Base-by-base conservation (phyloP, 2,113 vertebrate genomes). In the Rhombomys opimus region DNA sequence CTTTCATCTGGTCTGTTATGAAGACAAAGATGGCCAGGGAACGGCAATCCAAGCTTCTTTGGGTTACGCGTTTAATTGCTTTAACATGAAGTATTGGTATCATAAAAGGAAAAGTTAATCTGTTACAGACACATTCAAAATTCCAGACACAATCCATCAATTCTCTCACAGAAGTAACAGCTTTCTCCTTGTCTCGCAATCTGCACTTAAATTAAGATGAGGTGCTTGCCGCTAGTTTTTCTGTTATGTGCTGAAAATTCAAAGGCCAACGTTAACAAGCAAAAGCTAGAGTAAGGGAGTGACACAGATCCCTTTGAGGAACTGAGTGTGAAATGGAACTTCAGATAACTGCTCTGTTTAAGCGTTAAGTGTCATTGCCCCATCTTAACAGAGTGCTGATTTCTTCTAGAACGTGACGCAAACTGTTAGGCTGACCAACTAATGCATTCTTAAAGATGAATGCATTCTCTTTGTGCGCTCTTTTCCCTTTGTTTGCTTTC, bases 81-180 rank as follows among this genome's bases (percentile, higher is more conserved):
- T 94, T 54, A 80, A 82, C 84, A 70, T 82, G 57, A 97, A 84
- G 91, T 84, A 81, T 70, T 75, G 63, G 35, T 87, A 93, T 94
- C 65, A 57, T 35, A 85, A 91, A 92, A 32, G 76, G 32, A 41
- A 91, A 93, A 41, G 2, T 95, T 95, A 86, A 57, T 73, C 67
- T 68, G 46, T 77, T 82, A 92, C 6, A 80, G 91, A 95, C 13
- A 17, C 70, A 93, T 87, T 89, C 80, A 92, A 92, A 90, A 89
- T 92, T 57, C 22, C 61, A 96, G 91, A 73, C 22, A 52, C n/a
- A 87, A 90, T 63, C 82, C 23, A 84, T 75, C n/a, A 90, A 76
- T 90, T 77, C 52, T 86, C 57, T 85, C 13, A 57, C 68, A 22
- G 89, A 93, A 88, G 13, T 82, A 87, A 67, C 54, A 38, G 63